A percentile compares a stretch with the other conserved stretches of the same genome.
Conservation (phyloP, 2,797 vertebrate genomes). For the Hybognathus amarus region DNA sequence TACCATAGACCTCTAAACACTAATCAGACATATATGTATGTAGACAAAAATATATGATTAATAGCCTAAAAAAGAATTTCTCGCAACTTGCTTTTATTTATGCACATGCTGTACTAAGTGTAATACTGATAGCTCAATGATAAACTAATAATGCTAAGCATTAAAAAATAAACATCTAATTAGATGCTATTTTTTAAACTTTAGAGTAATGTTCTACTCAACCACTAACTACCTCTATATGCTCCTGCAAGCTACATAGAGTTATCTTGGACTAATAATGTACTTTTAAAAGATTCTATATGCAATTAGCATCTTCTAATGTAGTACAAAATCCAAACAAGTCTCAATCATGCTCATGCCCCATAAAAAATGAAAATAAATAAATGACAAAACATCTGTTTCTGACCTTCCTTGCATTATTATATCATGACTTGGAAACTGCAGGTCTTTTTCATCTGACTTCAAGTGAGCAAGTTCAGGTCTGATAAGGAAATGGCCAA, state of each 20-base stretch:
- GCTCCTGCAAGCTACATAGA: neutral
- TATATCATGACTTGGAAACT: neutral
- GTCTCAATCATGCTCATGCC: neutral
- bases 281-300: neutral
- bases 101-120: neutral
- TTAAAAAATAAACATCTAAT: neutral
- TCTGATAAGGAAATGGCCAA: neutral
- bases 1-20: conserved; percentile 78
- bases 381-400: neutral
- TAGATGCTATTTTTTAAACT: neutral
- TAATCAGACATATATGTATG: neutral
- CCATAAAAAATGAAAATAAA: neutral
- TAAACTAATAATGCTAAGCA: neutral
- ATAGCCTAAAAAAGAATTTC: neutral
- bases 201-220: neutral
- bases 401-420: neutral
- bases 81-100: neutral
- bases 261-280: neutral
- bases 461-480: too few species aligned
- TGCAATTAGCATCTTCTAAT: neutral
- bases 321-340: neutral
- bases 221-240: conserved; percentile 58
- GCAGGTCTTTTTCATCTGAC: neutral
- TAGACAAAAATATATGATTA: neutral
- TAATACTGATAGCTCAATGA: neutral